Conservation (phyloP, 2,888 invertebrate species). For the Pycnomerus fuliginosus region DNA sequence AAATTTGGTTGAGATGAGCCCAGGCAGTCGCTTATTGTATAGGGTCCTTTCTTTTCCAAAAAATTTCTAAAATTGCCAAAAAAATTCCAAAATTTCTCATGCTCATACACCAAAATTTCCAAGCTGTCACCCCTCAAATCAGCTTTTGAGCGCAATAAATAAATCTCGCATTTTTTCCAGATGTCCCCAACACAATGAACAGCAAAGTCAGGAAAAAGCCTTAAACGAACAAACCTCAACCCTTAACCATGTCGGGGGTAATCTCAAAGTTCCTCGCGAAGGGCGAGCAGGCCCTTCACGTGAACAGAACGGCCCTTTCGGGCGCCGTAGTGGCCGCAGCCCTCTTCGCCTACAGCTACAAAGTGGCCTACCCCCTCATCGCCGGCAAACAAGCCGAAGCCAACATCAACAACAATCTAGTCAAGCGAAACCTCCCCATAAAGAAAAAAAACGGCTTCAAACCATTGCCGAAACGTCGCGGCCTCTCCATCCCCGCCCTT, state of each 20-base stretch:
- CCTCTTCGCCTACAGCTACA: constrained; percentile 58
- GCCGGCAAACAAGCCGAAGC: constrained; percentile 49
- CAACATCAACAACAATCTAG: constrained; percentile 48
- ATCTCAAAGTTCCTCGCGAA: constrained; percentile 66
- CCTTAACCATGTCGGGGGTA: constrained; percentile 64
- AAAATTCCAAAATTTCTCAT: too few relatives aligned
- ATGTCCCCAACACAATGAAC: too few relatives aligned
- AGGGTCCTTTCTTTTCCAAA: too few relatives aligned
- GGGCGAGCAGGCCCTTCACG: constrained; percentile 57
- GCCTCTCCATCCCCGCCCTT: constrained; percentile 66
- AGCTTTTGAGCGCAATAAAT: too few relatives aligned
- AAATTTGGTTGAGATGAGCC: too few relatives aligned
- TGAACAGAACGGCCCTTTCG: constrained; percentile 60
- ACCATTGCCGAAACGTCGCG: constrained; percentile 21
- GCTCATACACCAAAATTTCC: too few relatives aligned
- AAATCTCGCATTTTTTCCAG: too few relatives aligned
- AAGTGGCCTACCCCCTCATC: constrained; percentile 63
- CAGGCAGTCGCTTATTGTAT: too few relatives aligned
- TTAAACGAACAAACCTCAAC: too few relatives aligned
- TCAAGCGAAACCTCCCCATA: constrained; percentile 11
- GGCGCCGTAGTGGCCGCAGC: constrained; percentile 62
- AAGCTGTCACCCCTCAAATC: too few relatives aligned
- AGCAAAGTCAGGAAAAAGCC: too few relatives aligned
- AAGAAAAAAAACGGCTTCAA: constrained; percentile 39
- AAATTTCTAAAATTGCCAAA: too few relatives aligned